phyloP scores from a whole-genome alignment of 1,140 invertebrate genomes.

The Latrodectus geometricus region DNA sequence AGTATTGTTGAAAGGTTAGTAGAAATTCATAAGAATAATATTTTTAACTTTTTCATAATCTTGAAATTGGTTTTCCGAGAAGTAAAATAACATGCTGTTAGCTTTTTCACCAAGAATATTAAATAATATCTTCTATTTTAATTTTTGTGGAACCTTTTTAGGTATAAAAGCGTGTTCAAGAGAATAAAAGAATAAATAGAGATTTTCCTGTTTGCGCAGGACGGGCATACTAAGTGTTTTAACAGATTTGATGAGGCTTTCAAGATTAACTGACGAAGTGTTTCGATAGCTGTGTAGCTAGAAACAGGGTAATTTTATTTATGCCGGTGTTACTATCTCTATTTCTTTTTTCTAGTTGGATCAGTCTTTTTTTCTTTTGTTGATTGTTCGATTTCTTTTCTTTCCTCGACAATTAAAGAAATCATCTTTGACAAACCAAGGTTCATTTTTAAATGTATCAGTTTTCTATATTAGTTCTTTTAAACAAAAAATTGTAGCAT shows the following conservation, averaged over 20 bases:
- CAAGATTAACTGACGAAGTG: neutral
- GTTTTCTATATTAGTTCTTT: too few relatives aligned
- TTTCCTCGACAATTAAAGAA: too few relatives aligned
- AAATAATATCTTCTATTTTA: neutral
- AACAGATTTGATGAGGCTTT: neutral
- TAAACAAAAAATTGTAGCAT: too few relatives aligned
- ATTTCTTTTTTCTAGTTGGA: neutral
- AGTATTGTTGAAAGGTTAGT: neutral
- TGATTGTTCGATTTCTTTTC: too few relatives aligned
- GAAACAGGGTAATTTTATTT: too few relatives aligned
- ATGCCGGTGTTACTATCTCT: neutral
- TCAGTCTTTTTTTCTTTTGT: too few relatives aligned
- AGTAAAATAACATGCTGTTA: too few relatives aligned
- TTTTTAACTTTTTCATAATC: slow-evolving; percentile 21
- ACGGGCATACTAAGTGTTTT: neutral
- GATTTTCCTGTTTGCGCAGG: neutral
- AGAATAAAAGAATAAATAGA: neutral
- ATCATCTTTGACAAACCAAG: too few relatives aligned
- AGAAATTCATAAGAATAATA: neutral
- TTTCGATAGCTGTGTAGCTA: neutral
- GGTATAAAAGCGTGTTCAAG: too few relatives aligned
- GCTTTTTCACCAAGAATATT: slow-evolving; percentile 24
- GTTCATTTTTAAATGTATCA: too few relatives aligned
- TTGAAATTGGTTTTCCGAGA: neutral
- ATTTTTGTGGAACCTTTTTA: neutral